A percentile compares a stretch with the other conserved stretches of the same genome.
These are phyloP conservation scores for Lacerta agilis DNA, from an alignment of 2,797 vertebrate species.

Conservation along the genomic window DNA sequence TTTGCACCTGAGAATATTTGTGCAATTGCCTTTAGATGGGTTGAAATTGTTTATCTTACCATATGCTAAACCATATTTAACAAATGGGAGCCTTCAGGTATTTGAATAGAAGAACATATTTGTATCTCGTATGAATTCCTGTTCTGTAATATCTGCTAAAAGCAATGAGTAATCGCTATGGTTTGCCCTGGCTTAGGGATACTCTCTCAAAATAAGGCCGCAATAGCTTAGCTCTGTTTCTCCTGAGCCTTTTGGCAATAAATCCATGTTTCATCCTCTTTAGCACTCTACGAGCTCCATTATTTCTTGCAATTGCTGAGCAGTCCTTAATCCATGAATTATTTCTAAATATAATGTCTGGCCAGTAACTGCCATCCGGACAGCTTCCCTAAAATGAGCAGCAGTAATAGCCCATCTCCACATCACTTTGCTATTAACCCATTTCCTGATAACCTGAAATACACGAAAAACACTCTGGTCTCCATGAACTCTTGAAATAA, in stretches of 20 bases:
- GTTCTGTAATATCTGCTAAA: background rate
- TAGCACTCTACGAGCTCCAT: background rate
- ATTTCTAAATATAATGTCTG: constrained; percentile 17
- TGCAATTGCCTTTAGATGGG: background rate
- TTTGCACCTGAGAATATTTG: background rate
- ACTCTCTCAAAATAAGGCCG: background rate
- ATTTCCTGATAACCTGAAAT: constrained; percentile 3
- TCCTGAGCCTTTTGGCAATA: constrained; percentile 4
- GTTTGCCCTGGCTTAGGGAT: background rate
- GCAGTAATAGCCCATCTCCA: background rate
- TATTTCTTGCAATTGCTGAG: constrained; percentile 15
- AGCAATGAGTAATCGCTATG: background rate
- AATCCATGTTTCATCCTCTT: constrained; percentile 26
- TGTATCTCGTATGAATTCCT: background rate
- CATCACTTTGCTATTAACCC: background rate
- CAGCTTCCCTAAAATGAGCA: background rate
- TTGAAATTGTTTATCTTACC: background rate
- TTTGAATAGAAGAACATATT: background rate
- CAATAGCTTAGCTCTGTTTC: constrained; percentile 1
- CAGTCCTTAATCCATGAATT: constrained; percentile 21
- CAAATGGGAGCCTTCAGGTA: background rate
- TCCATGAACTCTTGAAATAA: background rate
- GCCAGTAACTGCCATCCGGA: background rate
- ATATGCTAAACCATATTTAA: background rate
- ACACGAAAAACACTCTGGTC: background rate